These are phyloP conservation scores for Lepidostoma basale DNA, from an alignment of 1,140 invertebrate species.

Conservation along the genomic window DNA sequence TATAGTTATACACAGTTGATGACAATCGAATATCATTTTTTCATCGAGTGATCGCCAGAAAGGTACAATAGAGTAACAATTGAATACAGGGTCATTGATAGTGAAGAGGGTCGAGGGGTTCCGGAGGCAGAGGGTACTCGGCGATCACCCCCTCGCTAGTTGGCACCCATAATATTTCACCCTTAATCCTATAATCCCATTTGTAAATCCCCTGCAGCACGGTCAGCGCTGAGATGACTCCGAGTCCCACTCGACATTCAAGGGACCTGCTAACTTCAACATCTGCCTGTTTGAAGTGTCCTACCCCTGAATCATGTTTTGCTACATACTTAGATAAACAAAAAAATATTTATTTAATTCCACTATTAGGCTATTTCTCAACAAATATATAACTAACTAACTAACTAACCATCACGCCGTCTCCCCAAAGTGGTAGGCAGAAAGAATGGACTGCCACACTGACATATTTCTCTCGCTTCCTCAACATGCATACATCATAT, in stretches of 20 bases:
- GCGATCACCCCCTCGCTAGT: background rate
- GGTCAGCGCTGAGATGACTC: background rate
- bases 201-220: background rate
- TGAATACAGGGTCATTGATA: background rate
- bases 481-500: no score
- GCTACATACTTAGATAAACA: no score
- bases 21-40: slow-evolving; percentile 5
- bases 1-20: no score
- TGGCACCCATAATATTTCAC: slow-evolving; percentile 5
- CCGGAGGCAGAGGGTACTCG: background rate
- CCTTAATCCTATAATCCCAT: slow-evolving; percentile 17
- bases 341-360: no score
- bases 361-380: no score
- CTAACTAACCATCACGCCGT: no score
- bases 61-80: background rate
- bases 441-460: no score
- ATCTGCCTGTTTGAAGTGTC: background rate
- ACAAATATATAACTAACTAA: no score
- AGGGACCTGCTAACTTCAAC: background rate
- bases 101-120: background rate
- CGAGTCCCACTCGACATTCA: slow-evolving; percentile 2
- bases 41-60: background rate
- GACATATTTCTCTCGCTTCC: no score
- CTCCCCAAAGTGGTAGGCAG: no score
- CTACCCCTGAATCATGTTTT: no score